Base-by-base conservation (phyloP, 2,888 invertebrate genomes). In the Toxonevra muliebris region DNA sequence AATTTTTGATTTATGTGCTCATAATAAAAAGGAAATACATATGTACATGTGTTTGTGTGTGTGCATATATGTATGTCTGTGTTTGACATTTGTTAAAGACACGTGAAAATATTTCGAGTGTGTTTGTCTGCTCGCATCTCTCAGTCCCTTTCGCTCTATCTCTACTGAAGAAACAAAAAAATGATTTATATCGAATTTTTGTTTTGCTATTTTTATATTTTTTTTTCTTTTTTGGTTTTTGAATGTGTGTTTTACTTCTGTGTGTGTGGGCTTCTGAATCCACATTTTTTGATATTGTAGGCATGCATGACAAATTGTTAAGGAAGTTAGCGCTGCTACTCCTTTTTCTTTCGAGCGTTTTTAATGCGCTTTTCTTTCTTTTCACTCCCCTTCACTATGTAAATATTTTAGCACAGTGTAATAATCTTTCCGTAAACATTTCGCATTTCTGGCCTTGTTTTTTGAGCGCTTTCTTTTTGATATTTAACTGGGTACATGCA, bases 31-130 rank as follows among this genome's bases (percentile, higher is more conserved):
- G 57, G 53, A 55, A 61, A 15, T 63, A 45, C 63, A 10, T 50
- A 15, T 59, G 19, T 13, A 50, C 40, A 43, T 61, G 66, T 40
- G 20, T 62, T 58, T 69, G 68, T 45, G 48, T 64, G 55, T 17
- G 17, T 30, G 43, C 40, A 11, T 59, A 59, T 59, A 52, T 69
- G 71, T 67, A 41, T 52, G 45, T 42, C 42, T 66, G 61, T 61
- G 13, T 76, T 77, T 79, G 80, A 79, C 81, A 81, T 81, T 82
- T 78, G 81, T 66, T 76, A 71, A 74, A 76, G 76, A 78, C 78
- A 81, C 81, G 82, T 80, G 81, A 75, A 82, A 82, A 77, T 79
- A 81, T 81, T 80, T 80, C 76, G 75, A 80, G 80, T 77, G 72
- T 71, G 68, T 70, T 69, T 71, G 68, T 60, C 63, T 58, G 30